phyloP scores from a whole-genome alignment of 64 coral and sea anemone species.

The Pocillopora damicornis region DNA sequence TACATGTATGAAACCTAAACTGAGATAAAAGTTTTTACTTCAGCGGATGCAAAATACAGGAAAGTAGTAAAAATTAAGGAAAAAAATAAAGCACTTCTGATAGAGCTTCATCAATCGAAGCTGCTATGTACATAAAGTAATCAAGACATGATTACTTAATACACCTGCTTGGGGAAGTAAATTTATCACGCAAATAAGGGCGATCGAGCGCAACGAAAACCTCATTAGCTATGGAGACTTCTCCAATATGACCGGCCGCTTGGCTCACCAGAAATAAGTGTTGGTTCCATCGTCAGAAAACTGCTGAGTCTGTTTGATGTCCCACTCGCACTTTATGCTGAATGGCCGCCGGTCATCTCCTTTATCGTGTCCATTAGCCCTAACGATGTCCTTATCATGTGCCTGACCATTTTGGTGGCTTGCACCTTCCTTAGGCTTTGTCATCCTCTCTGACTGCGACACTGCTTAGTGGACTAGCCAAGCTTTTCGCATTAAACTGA shows the following conservation, averaged over 20 bases:
- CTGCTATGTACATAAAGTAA: neutral
- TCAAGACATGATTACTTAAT: neutral
- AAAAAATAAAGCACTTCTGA: too few relatives aligned
- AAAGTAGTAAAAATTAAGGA: too few relatives aligned
- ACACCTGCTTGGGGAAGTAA: neutral
- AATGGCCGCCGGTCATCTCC: constrained; percentile 55
- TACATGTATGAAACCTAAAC: too few relatives aligned
- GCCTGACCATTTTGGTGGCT: neutral
- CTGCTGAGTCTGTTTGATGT: constrained; percentile 78
- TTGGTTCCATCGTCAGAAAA: constrained; percentile 91
- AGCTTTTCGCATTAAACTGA: neutral
- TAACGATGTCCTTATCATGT: constrained; percentile 15
- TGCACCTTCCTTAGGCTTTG: constrained; percentile 11
- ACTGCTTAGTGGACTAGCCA: neutral
- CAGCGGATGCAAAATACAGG: too few relatives aligned
- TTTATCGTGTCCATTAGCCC: constrained; percentile 8
- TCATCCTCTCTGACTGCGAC: neutral
- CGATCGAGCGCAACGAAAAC: too few relatives aligned
- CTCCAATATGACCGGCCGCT: neutral
- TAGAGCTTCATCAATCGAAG: neutral
- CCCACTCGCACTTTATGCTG: constrained; percentile 81
- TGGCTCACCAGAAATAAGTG: constrained; percentile 84
- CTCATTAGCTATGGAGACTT: too few relatives aligned
- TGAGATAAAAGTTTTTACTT: too few relatives aligned
- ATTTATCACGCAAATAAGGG: neutral